A percentile compares a stretch with the other conserved stretches of the same genome.
These are phyloP conservation scores for Drosophila robusta DNA, from an alignment of 2,888 invertebrate genomes.

Conservation along the genomic window DNA sequence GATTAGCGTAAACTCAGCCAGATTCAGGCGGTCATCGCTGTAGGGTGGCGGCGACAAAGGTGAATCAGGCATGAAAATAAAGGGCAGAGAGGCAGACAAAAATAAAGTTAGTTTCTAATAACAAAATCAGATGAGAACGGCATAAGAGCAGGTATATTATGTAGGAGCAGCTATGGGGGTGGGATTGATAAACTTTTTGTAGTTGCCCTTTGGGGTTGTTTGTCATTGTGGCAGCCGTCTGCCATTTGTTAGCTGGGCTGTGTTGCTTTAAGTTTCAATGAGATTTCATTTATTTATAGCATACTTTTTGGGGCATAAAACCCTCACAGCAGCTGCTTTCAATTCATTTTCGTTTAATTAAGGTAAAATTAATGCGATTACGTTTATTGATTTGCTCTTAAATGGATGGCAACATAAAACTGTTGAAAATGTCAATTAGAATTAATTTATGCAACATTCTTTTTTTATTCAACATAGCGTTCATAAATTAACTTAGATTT, in stretches of 20 bases:
- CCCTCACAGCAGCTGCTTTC: slow-evolving; percentile 43
- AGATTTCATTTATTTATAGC: slow-evolving; percentile 47
- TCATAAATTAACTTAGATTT: slow-evolving; percentile 49
- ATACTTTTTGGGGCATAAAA: slow-evolving; percentile 32
- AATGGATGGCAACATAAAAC: slow-evolving; percentile 46
- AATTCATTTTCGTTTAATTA: slow-evolving; percentile 60
- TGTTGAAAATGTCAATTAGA: slow-evolving; percentile 66
- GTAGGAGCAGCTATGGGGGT: neutral
- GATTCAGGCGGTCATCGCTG: slow-evolving; percentile 91
- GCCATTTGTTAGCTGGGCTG: slow-evolving; percentile 2
- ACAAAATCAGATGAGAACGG: slow-evolving; percentile 33
- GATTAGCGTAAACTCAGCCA: slow-evolving; percentile 92
- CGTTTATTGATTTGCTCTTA: slow-evolving; percentile 61
- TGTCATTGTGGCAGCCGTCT: slow-evolving; percentile 27
- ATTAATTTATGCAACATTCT: slow-evolving; percentile 53
- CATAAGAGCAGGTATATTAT: neutral
- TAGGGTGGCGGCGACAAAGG: slow-evolving; percentile 53
- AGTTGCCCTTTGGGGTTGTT: slow-evolving; percentile 44
- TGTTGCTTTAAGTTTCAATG: slow-evolving; percentile 49
- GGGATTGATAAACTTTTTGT: slow-evolving; percentile 17
- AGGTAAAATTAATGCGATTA: slow-evolving; percentile 63
- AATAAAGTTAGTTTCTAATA: slow-evolving; percentile 61
- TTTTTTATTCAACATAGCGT: slow-evolving; percentile 14
- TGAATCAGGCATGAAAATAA: slow-evolving; percentile 64
- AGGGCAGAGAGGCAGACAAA: slow-evolving; percentile 35